phyloP scores from a whole-genome alignment of 2,113 vertebrate species.

The Holacanthus passer region DNA sequence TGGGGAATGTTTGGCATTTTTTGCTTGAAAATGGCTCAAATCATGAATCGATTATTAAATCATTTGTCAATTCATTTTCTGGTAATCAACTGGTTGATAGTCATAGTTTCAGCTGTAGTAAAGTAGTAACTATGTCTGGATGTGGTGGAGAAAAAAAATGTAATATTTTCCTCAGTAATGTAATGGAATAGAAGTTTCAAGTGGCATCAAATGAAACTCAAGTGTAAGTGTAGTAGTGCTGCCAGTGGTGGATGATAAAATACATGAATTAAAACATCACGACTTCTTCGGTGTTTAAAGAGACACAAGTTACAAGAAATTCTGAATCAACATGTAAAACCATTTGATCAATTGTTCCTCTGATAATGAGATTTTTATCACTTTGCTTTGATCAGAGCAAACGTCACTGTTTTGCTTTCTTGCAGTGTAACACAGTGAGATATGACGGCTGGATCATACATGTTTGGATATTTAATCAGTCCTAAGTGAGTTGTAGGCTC shows the following conservation, averaged over 20 bases:
- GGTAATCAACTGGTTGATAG: not conserved
- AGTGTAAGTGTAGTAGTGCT: not conserved
- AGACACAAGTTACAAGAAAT: too few relatives aligned
- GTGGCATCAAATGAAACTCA: not conserved
- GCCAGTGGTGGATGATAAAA: not conserved
- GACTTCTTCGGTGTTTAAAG: not conserved
- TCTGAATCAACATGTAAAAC: not conserved
- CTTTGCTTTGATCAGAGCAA: not conserved
- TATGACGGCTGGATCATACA: not conserved
- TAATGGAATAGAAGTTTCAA: not conserved
- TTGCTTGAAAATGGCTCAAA: not conserved
- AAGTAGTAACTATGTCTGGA: not conserved
- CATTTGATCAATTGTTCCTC: not conserved
- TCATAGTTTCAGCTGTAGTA: not conserved
- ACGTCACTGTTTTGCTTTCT: not conserved
- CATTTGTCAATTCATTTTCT: not conserved
- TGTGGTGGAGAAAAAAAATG: not conserved
- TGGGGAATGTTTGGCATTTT: not conserved
- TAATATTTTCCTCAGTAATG: not conserved
- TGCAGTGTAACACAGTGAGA: not conserved
- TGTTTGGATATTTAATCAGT: constrained; percentile 20
- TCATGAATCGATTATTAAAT: not conserved
- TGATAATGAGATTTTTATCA: not conserved
- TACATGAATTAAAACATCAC: not conserved
- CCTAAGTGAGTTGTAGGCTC: not conserved